A percentile compares a stretch with the other conserved stretches of the same genome.
phyloP scores from a whole-genome alignment of 2,888 invertebrate species.

The Agriopis marginaria region DNA sequence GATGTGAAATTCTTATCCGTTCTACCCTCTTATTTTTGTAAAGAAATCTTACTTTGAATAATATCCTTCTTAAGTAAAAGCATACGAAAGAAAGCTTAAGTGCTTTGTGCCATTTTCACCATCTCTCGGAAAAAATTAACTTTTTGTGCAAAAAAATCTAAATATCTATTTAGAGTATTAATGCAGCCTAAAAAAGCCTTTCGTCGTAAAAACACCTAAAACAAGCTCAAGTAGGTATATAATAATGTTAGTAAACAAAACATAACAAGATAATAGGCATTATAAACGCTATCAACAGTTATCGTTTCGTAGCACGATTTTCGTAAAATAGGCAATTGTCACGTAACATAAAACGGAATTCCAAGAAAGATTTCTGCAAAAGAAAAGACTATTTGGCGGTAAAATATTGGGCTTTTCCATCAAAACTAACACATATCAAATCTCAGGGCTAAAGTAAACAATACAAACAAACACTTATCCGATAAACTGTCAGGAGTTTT shows the following conservation, averaged over 20 bases:
- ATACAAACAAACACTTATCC: conserved; percentile 34
- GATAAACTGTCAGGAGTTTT: conserved; percentile 29
- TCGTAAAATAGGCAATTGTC: conserved; percentile 23
- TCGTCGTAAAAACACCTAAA: not conserved
- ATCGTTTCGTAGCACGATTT: conserved; percentile 18
- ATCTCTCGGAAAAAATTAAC: conserved; percentile 5
- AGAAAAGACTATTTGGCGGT: conserved; percentile 19
- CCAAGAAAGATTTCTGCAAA: conserved; percentile 18
- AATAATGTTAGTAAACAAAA: conserved; percentile 16
- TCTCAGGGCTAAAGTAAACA: conserved; percentile 30
- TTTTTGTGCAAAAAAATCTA: conserved; percentile 7
- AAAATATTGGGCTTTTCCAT: conserved; percentile 31
- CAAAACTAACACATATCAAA: conserved; percentile 33
- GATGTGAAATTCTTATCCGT: not conserved
- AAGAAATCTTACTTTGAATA: conserved; percentile 5
- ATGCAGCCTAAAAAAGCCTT: not conserved
- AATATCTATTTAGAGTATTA: not conserved
- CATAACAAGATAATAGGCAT: conserved; percentile 8
- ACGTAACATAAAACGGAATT: conserved; percentile 19
- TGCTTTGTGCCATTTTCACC: conserved; percentile 18
- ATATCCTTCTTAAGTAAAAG: conserved; percentile 14
- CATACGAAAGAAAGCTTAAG: conserved; percentile 20
- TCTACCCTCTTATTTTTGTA: conserved; percentile 5
- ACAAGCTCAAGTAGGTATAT: not conserved
- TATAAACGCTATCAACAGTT: conserved; percentile 14